Percentiles rank a stretch among this genome's conserved stretches.
Conservation (phyloP, 2,797 vertebrate genomes). For the Lophius americanus region DNA sequence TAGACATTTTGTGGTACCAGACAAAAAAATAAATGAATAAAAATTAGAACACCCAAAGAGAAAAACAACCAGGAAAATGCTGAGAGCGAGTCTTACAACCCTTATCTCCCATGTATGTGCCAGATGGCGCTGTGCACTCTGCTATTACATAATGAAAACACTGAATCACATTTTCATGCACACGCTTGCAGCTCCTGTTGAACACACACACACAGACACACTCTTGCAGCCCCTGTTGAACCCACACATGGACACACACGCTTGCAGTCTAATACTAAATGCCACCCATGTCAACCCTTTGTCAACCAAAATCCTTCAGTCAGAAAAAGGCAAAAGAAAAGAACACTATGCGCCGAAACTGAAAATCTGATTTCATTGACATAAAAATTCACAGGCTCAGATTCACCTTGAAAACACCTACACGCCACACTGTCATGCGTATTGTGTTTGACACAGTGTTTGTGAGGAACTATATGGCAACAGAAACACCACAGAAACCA, state of each 20-base stretch:
- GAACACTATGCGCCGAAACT: neutral
- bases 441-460: slow-evolving; percentile 7
- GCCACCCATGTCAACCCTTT: slow-evolving; percentile 36
- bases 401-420: neutral
- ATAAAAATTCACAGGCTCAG: neutral
- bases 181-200: too few species aligned
- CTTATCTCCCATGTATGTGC: slow-evolving; percentile 67
- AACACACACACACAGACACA: slow-evolving; percentile 19
- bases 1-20: too few species aligned
- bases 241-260: slow-evolving; percentile 6
- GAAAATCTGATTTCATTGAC: slow-evolving; percentile 1
- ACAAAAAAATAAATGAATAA: slow-evolving; percentile 1
- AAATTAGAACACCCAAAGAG: slow-evolving; percentile 32
- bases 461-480: slow-evolving; percentile 12
- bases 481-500: slow-evolving; percentile 39
- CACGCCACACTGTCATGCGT: slow-evolving; percentile 2
- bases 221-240: slow-evolving; percentile 15
- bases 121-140: slow-evolving; percentile 75
- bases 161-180: slow-evolving; percentile 49
- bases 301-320: slow-evolving; percentile 1
- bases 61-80: slow-evolving; percentile 39
- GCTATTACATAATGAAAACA: slow-evolving; percentile 77
- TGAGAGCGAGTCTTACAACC: slow-evolving; percentile 62
- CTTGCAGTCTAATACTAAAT: slow-evolving; percentile 26
- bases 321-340: neutral